A percentile compares a stretch with the other conserved stretches of the same genome.
phyloP scores from a whole-genome alignment of 2,113 vertebrate genomes.

The Erinaceus europaeus region DNA sequence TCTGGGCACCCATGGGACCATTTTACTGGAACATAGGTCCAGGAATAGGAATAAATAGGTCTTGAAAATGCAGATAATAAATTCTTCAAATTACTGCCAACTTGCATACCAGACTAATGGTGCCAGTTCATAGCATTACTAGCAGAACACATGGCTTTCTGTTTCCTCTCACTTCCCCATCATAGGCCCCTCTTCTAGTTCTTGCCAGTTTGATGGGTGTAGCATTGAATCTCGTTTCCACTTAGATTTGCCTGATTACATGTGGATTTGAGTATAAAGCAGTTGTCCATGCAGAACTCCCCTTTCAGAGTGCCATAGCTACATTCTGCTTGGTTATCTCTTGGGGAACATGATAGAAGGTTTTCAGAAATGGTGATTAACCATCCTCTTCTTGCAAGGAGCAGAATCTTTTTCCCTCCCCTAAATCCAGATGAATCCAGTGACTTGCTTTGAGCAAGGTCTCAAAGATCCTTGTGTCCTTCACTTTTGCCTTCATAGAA shows the following conservation, averaged over 20 bases:
- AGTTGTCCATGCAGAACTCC: background rate
- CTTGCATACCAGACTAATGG: background rate
- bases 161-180: accelerated
- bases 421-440: background rate
- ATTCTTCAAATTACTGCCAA: background rate
- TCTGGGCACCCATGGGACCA: background rate
- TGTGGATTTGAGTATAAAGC: background rate
- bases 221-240: background rate
- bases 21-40: background rate
- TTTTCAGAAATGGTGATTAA: background rate
- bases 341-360: background rate
- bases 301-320: background rate
- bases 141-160: background rate
- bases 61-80: background rate
- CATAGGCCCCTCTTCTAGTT: accelerated
- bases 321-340: background rate
- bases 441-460: background rate
- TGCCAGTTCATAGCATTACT: accelerated
- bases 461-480: background rate
- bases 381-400: no score
- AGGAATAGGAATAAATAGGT: background rate
- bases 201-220: background rate
- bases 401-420: background rate
- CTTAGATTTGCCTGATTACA: background rate
- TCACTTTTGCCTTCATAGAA: background rate